Base-by-base conservation (phyloP, 1,140 invertebrate species). In the Proctacanthus coquilletti region DNA sequence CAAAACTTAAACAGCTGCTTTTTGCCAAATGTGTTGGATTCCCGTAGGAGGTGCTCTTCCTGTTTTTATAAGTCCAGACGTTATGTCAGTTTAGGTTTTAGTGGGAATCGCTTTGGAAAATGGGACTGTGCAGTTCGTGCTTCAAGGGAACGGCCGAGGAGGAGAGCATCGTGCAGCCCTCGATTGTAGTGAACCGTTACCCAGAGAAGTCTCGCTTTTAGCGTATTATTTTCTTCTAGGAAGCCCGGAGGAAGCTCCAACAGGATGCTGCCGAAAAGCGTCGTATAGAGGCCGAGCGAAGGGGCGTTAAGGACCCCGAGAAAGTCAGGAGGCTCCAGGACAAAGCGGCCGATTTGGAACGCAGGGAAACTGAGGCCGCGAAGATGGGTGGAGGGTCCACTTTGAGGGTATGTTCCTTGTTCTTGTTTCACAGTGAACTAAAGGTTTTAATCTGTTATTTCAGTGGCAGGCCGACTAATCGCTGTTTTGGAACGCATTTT, bases 211-310 rank as follows among this genome's bases (percentile, higher is more conserved):
- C n/a, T n/a, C n/a, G n/a, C n/a, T n/a, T n/a, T n/a, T n/a, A n/a
- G n/a, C n/a, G n/a, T 23, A 14, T 3, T 5, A 30, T 41, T 34
- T 11, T 27, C 14, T 21, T 41, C 0, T 19, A 58, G 55, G 55
- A 58, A 40, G 52, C 53, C 21, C 51, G 55, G 8, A 42, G 55
- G 6, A 44, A 38, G 20, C 52, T 55, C 35, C 52, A 56, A 36
- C 29, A 53, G n/a, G 55, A 58, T 14, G 55, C 55, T 5, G 55
- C 55, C 5, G 55, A 58, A 36, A 42, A 43, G 13, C 46, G 55
- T n/a, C 52, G 50, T 1, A 42, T 44, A 18, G 52, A 58, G 31
- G 56, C 51, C 20, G 55, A 58, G 23, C 36, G 41, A 0, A 42
- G 55, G 5, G 55, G 55, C 14, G 50, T 58, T n/a, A 58, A 50